Percentiles rank a stretch among this genome's conserved stretches.
Conservation (phyloP, 2,888 invertebrate genomes). For the Leptinotarsa tumamoca region DNA sequence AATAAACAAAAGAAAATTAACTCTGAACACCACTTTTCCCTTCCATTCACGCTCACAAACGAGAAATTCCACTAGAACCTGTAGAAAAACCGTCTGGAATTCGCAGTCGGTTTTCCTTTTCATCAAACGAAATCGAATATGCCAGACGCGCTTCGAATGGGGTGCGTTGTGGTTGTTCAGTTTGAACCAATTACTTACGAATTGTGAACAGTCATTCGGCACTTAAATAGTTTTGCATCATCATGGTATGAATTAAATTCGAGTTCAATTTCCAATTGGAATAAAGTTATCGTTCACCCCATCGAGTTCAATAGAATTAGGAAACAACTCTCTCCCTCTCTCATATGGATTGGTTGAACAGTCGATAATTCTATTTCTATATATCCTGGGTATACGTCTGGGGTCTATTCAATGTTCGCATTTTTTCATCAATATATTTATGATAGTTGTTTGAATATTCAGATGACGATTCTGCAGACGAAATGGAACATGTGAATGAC, state of each 20-base stretch:
- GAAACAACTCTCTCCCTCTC: conserved; percentile 5
- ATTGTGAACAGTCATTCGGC: conserved; percentile 55
- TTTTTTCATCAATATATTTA: too few relatives aligned
- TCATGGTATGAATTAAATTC: conserved; percentile 50
- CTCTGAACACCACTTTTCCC: not conserved
- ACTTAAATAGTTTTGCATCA: conserved; percentile 55
- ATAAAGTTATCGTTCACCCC: conserved; percentile 41
- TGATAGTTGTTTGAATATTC: too few relatives aligned
- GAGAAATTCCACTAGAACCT: not conserved
- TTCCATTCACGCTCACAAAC: not conserved
- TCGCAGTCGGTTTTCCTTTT: conserved; percentile 25
- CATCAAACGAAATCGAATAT: conserved; percentile 53
- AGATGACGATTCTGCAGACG: too few relatives aligned
- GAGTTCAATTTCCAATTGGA: conserved; percentile 41
- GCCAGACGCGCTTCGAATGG: conserved; percentile 52
- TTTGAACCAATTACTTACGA: conserved; percentile 59
- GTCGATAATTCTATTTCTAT: not conserved
- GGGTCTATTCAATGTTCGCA: not conserved
- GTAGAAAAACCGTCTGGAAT: conserved; percentile 1
- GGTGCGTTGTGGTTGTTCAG: conserved; percentile 51
- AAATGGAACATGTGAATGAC: too few relatives aligned
- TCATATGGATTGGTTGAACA: not conserved
- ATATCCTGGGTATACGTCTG: not conserved
- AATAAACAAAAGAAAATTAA: not conserved
- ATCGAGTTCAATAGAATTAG: conserved; percentile 27